These are phyloP conservation scores for Agrilus planipennis DNA, from an alignment of 1,140 invertebrate genomes.

Conservation along the genomic window DNA sequence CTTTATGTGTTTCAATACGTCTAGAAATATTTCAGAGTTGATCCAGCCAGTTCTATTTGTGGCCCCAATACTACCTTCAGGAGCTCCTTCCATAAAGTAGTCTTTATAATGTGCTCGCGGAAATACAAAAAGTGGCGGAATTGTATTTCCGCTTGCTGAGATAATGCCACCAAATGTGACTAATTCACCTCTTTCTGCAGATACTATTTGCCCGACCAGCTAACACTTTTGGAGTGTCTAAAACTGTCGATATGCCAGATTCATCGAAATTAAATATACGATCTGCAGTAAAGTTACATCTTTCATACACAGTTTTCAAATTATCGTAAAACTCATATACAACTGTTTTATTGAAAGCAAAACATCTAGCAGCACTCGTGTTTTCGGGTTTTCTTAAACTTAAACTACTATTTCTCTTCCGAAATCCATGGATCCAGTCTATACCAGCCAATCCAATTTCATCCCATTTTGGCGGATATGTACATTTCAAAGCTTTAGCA, in stretches of 20 bases:
- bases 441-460: conserved; percentile 14
- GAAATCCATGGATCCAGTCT: conserved; percentile 29
- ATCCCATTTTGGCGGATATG: conserved; percentile 1
- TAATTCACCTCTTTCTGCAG: too few species aligned
- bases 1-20: background rate
- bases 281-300: background rate
- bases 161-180: too few species aligned
- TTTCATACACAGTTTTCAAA: background rate
- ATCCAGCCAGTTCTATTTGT: conserved; percentile 6
- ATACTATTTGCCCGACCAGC: too few species aligned
- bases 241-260: conserved; percentile 2
- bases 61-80: too few species aligned
- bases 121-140: too few species aligned
- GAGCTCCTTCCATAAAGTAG: too few species aligned
- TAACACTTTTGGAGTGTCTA: conserved; percentile 12
- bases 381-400: conserved; percentile 25
- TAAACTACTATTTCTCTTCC: conserved; percentile 24
- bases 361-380: conserved; percentile 10
- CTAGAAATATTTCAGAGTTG: background rate
- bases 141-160: too few species aligned
- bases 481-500: too few species aligned
- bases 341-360: conserved; percentile 12
- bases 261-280: conserved; percentile 1
- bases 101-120: too few species aligned
- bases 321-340: conserved; percentile 7